These are phyloP conservation scores for Dolichallabes microphthalmus DNA, from an alignment of 2,113 vertebrate genomes.

Conservation along the genomic window DNA sequence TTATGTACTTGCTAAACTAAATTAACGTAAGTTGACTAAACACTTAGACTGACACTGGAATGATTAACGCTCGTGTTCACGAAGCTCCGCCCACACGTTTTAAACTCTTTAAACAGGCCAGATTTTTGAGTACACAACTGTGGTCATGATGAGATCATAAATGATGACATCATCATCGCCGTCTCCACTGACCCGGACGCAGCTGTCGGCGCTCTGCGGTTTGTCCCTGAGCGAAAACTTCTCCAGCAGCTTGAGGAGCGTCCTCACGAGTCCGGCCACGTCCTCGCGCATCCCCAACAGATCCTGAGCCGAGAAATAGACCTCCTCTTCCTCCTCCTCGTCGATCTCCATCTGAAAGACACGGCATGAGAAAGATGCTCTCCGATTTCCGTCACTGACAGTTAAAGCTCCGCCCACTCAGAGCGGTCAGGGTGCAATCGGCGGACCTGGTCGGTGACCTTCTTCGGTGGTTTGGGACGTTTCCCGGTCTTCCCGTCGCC, in stretches of 20 bases:
- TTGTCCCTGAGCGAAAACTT: slow-evolving; percentile 82
- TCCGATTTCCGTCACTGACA: no score
- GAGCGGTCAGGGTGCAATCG: background rate
- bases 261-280: slow-evolving; percentile 77
- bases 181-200: slow-evolving; percentile 72
- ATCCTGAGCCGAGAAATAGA: slow-evolving; percentile 77
- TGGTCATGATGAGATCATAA: background rate
- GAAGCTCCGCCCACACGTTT: background rate
- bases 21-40: no score
- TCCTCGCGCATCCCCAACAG: slow-evolving; percentile 76
- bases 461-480: slow-evolving; percentile 70
- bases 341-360: slow-evolving; percentile 67
- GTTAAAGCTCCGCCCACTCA: background rate
- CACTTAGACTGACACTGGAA: background rate
- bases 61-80: background rate
- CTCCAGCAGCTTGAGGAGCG: slow-evolving; percentile 79
- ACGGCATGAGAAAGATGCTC: no score
- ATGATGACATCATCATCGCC: background rate
- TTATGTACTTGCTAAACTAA: background rate
- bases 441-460: slow-evolving; percentile 64
- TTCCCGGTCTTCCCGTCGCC: slow-evolving; percentile 67
- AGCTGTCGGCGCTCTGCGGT: slow-evolving; percentile 76
- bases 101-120: no score
- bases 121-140: background rate
- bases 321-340: slow-evolving; percentile 72